These are phyloP conservation scores for Parapristionchus giblindavisi DNA, from an alignment of 2,888 invertebrate genomes.

Conservation along the genomic window DNA sequence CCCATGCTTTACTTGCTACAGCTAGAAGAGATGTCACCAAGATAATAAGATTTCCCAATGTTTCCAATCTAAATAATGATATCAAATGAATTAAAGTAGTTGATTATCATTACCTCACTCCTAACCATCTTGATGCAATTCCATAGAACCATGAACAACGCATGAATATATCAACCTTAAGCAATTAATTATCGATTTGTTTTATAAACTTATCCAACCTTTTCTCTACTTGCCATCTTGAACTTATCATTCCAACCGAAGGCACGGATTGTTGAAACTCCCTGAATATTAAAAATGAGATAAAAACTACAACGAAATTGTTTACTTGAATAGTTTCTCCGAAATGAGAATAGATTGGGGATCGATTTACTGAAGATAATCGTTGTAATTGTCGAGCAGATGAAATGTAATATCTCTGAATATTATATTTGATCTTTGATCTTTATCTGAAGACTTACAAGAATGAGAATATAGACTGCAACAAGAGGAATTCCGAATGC, in stretches of 20 bases:
- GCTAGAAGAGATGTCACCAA: constrained; percentile 48
- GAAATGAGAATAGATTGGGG: constrained; percentile 69
- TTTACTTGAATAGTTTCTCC: constrained; percentile 63
- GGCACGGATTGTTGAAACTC: constrained; percentile 65
- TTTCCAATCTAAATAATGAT: constrained; percentile 45
- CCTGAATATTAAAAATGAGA: constrained; percentile 44
- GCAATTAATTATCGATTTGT: neutral
- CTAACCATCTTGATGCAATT: constrained; percentile 28
- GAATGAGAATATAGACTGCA: constrained; percentile 61
- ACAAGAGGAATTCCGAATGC: constrained; percentile 64
- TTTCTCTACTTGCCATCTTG: constrained; percentile 53
- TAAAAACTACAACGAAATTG: neutral
- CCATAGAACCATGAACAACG: constrained; percentile 37
- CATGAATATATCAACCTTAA: constrained; percentile 27
- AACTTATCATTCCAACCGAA: constrained; percentile 62
- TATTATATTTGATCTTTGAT: constrained; percentile 34
- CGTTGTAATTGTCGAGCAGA: constrained; percentile 83
- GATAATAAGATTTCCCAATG: constrained; percentile 49
- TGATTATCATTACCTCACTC: constrained; percentile 22
- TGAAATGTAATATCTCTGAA: constrained; percentile 88
- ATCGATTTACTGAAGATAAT: constrained; percentile 66
- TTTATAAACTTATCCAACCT: constrained; percentile 46
- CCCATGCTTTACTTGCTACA: constrained; percentile 49
- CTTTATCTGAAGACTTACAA: constrained; percentile 44
- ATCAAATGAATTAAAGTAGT: neutral